phyloP scores from a whole-genome alignment of 2,113 vertebrate species.

The Pelobates fuscus region DNA sequence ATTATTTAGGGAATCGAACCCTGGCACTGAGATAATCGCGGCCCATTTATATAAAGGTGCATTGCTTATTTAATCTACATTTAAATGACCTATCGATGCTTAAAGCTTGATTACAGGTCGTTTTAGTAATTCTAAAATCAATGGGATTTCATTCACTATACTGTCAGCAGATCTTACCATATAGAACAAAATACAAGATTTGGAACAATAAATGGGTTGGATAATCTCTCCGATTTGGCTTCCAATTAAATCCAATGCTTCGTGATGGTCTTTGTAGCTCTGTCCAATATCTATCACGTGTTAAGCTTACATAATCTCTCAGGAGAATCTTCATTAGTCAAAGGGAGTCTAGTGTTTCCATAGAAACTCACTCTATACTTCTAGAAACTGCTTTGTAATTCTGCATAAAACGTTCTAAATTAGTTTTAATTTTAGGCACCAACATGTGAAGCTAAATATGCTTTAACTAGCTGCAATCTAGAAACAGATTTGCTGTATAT shows the following conservation, averaged over 20 bases:
- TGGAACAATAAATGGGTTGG: too few species aligned
- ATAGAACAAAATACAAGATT: too few species aligned
- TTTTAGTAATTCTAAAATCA: background rate
- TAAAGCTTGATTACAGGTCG: background rate
- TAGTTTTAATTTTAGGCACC: background rate
- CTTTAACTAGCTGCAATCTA: background rate
- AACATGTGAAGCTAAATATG: background rate
- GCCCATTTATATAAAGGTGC: too few species aligned
- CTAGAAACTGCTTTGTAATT: background rate
- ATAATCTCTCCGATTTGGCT: too few species aligned
- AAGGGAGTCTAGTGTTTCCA: background rate
- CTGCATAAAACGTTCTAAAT: background rate
- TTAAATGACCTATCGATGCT: background rate
- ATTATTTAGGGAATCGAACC: too few species aligned
- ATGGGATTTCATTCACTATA: background rate
- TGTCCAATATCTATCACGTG: too few species aligned
- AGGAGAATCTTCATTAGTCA: background rate
- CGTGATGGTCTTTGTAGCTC: too few species aligned
- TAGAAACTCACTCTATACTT: background rate
- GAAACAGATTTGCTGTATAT: background rate
- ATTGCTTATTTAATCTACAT: too few species aligned
- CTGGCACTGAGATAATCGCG: too few species aligned
- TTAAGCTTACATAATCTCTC: too few species aligned
- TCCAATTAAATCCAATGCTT: too few species aligned
- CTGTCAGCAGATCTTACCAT: too few species aligned